These are phyloP conservation scores for Thereva unica DNA, from an alignment of 2,888 invertebrate genomes.

Conservation along the genomic window DNA sequence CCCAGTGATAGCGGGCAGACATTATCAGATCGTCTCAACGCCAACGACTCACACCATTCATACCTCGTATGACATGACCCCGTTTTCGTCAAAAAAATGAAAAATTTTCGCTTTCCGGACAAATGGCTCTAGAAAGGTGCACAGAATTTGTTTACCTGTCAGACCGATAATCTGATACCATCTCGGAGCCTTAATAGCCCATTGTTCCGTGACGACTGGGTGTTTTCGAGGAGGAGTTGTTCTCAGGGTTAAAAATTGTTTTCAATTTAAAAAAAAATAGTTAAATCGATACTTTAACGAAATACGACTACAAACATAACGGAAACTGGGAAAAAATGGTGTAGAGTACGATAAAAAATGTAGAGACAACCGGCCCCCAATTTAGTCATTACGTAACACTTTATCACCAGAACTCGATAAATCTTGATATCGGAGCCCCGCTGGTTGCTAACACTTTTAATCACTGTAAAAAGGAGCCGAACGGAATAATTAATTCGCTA, in stretches of 20 bases:
- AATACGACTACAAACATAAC: neutral
- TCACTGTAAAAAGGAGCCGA: constrained; percentile 19
- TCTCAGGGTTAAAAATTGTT: neutral
- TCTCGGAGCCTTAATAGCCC: constrained; percentile 14
- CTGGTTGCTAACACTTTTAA: constrained; percentile 16
- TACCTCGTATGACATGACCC: constrained; percentile 18
- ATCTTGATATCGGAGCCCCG: constrained; percentile 7
- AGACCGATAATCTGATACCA: constrained; percentile 17
- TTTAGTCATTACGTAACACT: constrained; percentile 11
- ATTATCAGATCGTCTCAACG: neutral
- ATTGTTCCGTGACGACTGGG: constrained; percentile 17
- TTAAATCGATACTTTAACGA: too few species aligned
- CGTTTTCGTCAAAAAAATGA: constrained; percentile 4
- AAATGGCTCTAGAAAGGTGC: constrained; percentile 25
- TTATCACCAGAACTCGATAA: constrained; percentile 13
- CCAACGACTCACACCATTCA: constrained; percentile 11
- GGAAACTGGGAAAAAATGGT: neutral
- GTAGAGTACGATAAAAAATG: neutral
- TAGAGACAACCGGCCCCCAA: neutral
- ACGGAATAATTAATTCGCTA: constrained; percentile 21
- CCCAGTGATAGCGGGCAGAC: neutral
- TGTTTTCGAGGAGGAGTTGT: neutral
- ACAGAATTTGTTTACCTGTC: constrained; percentile 28
- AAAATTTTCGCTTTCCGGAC: constrained; percentile 11
- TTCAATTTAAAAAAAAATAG: neutral